A percentile compares a stretch with the other conserved stretches of the same genome.
Conservation (phyloP, 2,113 vertebrate species). For the Alligator sinensis region DNA sequence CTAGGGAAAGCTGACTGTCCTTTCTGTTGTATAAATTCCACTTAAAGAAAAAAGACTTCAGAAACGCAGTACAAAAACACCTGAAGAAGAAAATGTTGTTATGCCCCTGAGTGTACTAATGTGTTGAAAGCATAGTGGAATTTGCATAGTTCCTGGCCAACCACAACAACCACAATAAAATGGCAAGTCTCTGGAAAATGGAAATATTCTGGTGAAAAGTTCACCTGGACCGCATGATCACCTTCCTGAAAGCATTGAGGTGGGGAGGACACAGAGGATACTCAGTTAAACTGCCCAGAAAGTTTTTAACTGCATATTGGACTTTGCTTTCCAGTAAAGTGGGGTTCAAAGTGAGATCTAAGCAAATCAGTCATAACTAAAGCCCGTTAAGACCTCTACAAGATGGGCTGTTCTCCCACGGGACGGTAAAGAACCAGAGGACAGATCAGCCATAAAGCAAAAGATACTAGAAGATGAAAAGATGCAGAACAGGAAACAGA, state of each 20-base stretch:
- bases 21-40: background rate
- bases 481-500: background rate
- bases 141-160: background rate
- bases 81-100: background rate
- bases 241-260: background rate
- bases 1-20: background rate
- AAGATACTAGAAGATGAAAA: background rate
- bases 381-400: background rate
- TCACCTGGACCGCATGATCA: background rate
- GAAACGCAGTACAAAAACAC: background rate
- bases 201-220: background rate
- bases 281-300: background rate
- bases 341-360: background rate
- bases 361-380: background rate
- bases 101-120: rapidly evolving
- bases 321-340: background rate
- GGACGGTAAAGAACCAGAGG: background rate
- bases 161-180: background rate
- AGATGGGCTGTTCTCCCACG: background rate
- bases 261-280: background rate
- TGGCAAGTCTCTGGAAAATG: background rate
- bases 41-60: rapidly evolving
- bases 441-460: background rate
- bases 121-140: background rate
- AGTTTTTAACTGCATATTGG: background rate